Evolutionary conservation across 2,888 invertebrate species (phyloP).

Genomic region (Eristalis intricaria): DNA sequence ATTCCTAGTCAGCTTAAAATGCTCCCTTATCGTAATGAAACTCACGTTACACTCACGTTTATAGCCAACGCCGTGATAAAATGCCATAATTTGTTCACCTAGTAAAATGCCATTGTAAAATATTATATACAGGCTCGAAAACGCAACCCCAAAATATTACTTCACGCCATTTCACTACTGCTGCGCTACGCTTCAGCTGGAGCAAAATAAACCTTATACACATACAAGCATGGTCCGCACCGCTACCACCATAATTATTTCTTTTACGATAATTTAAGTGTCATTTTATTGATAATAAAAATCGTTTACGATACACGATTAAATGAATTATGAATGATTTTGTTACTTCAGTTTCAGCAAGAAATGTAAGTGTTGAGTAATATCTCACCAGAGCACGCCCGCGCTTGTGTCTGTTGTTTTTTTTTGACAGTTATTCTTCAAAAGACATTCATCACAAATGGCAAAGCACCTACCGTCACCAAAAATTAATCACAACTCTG

Average conservation of each 20-base stretch:
- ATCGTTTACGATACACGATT: conserved; percentile 70
- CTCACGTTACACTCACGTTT: conserved; percentile 10
- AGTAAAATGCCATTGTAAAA: conserved; percentile 23
- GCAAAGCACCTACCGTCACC: background rate
- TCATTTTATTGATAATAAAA: conserved; percentile 75
- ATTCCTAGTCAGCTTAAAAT: background rate
- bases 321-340: conserved; percentile 72
- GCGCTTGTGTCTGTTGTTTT: background rate
- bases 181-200: conserved; percentile 10
- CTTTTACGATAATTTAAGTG: conserved; percentile 74
- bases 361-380: conserved; percentile 42
- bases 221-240: conserved; percentile 1
- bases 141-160: conserved; percentile 16
- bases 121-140: conserved; percentile 7
- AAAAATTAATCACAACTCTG: conserved; percentile 13
- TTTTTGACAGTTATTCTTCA: background rate
- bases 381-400: conserved; percentile 8
- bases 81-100: conserved; percentile 38
- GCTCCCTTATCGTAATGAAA: background rate
- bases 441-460: conserved; percentile 1
- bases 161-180: conserved; percentile 26
- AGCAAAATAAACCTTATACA: conserved; percentile 35
- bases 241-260: conserved; percentile 63
- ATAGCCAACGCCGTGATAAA: conserved; percentile 26
- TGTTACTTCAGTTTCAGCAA: conserved; percentile 50